Percentiles rank a stretch among this genome's conserved stretches.
Conservation (phyloP, 2,113 vertebrate species). For the Brachyhypopomus gauderio region DNA sequence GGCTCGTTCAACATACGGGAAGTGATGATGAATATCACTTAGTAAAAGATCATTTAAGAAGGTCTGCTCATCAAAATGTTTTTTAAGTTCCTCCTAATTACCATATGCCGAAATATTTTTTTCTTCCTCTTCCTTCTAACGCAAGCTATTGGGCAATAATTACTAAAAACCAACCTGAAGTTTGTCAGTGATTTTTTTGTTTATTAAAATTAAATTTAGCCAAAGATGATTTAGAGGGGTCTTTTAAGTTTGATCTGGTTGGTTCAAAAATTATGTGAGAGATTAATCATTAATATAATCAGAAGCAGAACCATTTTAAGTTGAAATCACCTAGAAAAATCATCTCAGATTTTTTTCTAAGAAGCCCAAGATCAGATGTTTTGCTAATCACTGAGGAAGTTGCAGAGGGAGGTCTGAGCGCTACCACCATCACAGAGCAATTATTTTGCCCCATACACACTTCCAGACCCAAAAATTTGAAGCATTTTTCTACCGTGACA, state of each 20-base stretch:
- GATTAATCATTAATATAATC: background rate
- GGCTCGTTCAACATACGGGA: background rate
- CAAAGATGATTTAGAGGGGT: background rate
- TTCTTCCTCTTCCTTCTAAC: background rate
- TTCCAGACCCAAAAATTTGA: background rate
- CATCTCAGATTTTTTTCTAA: too few relatives aligned
- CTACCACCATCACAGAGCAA: background rate
- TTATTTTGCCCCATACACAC: background rate
- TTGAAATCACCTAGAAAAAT: too few relatives aligned
- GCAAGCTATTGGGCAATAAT: background rate
- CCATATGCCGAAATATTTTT: background rate
- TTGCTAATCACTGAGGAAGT: background rate
- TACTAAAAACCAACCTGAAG: background rate
- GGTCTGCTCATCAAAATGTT: background rate
- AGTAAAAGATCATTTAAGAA: slow-evolving; percentile 11
- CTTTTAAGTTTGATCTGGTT: background rate
- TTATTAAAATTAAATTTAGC: background rate
- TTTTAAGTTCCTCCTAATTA: background rate
- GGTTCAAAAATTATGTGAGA: background rate
- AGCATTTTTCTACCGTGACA: background rate
- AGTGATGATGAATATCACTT: slow-evolving; percentile 9
- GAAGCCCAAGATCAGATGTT: background rate
- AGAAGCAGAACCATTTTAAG: background rate
- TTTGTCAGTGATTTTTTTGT: slow-evolving; percentile 1
- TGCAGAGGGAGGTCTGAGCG: background rate